Evolutionary conservation across 2,797 vertebrate species (phyloP).

Genomic region (Anabas testudineus): DNA sequence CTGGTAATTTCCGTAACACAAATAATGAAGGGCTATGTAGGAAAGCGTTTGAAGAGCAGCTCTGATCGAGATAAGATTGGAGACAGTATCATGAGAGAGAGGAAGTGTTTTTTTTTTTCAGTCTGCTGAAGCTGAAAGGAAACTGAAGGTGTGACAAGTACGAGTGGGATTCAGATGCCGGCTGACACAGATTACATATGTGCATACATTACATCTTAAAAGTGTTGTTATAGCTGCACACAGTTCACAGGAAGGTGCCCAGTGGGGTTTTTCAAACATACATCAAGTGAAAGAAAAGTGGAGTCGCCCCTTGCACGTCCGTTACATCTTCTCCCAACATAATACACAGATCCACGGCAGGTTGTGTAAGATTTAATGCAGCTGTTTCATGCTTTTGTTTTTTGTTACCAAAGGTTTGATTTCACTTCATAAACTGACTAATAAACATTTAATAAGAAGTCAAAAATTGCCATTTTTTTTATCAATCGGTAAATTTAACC

Average conservation of each 20-base stretch:
- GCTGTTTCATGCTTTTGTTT: neutral
- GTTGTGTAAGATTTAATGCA: neutral
- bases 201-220: constrained; percentile 2
- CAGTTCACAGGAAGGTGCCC: constrained; percentile 1
- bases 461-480: neutral
- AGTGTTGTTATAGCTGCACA: constrained; percentile 10
- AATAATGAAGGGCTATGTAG: constrained; percentile 79
- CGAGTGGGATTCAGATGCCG: constrained; percentile 26
- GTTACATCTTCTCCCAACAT: neutral
- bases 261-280: constrained; percentile 10
- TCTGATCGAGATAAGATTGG: constrained; percentile 84
- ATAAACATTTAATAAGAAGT: neutral
- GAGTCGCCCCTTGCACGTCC: too few species aligned
- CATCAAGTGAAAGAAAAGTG: constrained; percentile 4
- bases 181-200: constrained; percentile 9
- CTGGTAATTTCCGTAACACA: constrained; percentile 80
- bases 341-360: neutral
- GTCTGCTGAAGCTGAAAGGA: constrained; percentile 72
- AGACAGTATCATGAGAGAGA: constrained; percentile 74
- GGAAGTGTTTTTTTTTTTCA: constrained; percentile 71
- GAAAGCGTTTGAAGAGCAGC: constrained; percentile 81
- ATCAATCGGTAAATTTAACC: neutral
- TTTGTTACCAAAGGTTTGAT: neutral
- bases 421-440: neutral
- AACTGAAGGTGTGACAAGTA: constrained; percentile 59